Evolutionary conservation across 2,797 vertebrate genomes (phyloP), one percentile per base, ranked within the genome.

Genomic region (Sebastes hopkinsi): DNA sequence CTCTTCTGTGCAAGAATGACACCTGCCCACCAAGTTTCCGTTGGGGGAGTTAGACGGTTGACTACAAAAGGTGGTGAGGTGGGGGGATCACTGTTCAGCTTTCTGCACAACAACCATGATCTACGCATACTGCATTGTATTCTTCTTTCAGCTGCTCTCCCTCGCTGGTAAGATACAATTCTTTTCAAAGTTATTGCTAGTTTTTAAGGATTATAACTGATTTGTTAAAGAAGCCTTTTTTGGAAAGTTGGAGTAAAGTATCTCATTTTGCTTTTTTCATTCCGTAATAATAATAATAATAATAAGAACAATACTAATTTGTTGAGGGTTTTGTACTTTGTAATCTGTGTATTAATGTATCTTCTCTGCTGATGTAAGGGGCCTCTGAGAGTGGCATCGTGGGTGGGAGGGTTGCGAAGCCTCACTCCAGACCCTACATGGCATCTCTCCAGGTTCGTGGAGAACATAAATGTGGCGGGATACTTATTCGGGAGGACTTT

Each of bases 361-460:
- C 13, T 29, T 66, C 30, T 70, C 11, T 59, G 46, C 4, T 69
- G 11, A 2, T 74, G 6, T 59, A 58, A 96, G 95, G 84, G 14
- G 92, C 88, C 1, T 67, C 86, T 80, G 83, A 82, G 36, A 92
- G 85, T 38, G 59, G 80, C n/a, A 95, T 96, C 3, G 38, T 94
- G 5, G 90, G 84, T 10, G 95, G 95, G 1, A 75, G n/a, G 1
- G 84, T 69, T 11, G 67, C 81, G 22, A 91, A 92, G 81, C 80
- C 91, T 20, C 95, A 96, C 75, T 95, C 94, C 34, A 94, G 90
- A 82, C 94, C 91, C 65, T 94, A 95, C 92, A 95, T 95, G 94
- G 95, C 79, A 2, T 95, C 95, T 5, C 80, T 96, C 4, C 94
- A 95, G 68, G 0, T 30, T 23, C 0, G 1, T 3, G 4, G 2